Percentiles rank a stretch among this genome's conserved stretches.
These are phyloP conservation scores for Coregonus ussuriensis DNA, from an alignment of 2,797 vertebrate species.

Conservation along the genomic window DNA sequence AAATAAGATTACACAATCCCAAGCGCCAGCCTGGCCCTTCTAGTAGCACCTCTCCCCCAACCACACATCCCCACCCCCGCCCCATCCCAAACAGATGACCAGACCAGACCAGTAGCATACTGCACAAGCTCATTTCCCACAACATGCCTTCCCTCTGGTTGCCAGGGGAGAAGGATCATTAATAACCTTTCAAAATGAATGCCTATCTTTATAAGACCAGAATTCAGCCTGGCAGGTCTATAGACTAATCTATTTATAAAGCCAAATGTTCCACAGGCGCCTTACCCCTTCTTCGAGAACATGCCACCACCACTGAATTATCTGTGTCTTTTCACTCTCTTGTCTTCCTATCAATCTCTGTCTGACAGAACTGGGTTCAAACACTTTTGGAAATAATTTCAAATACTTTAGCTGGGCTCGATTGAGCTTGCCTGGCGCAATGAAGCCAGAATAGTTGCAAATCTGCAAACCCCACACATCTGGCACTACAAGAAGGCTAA, in stretches of 20 bases:
- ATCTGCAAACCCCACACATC: conserved; percentile 21
- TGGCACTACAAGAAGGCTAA: background rate
- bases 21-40: conserved; percentile 60
- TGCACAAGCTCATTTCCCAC: conserved; percentile 59
- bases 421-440: background rate
- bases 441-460: conserved; percentile 3
- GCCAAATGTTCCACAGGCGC: conserved; percentile 72
- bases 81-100: conserved; percentile 51
- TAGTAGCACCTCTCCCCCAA: conserved; percentile 56
- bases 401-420: background rate
- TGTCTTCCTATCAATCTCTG: conserved; percentile 24
- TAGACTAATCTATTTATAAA: conserved; percentile 78
- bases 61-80: conserved; percentile 10
- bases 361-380: conserved; percentile 13
- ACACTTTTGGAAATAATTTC: background rate
- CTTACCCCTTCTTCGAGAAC: conserved; percentile 60
- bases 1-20: conserved; percentile 82
- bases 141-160: conserved; percentile 73
- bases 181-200: conserved; percentile 78
- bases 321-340: conserved; percentile 45
- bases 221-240: conserved; percentile 71
- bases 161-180: conserved; percentile 75
- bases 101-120: conserved; percentile 56
- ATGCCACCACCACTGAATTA: conserved; percentile 64
- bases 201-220: conserved; percentile 73